A percentile compares a stretch with the other conserved stretches of the same genome.
phyloP scores from a whole-genome alignment of 2,797 vertebrate genomes.

The Thunnus albacares region DNA sequence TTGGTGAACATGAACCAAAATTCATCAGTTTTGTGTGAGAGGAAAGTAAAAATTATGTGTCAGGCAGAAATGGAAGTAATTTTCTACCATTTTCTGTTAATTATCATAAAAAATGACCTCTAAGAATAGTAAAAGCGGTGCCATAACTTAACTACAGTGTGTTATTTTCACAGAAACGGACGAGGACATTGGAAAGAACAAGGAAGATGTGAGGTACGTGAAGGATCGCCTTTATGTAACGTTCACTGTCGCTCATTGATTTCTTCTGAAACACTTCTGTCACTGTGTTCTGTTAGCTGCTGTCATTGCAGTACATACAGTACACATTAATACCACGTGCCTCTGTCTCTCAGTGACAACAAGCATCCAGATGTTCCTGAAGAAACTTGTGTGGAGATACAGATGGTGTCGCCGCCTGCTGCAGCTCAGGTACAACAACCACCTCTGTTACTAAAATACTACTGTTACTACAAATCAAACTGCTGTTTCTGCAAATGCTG shows the following conservation, averaged over 20 bases:
- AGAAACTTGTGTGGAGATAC: slow-evolving; percentile 42
- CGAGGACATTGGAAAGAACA: slow-evolving; percentile 33
- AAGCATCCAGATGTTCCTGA: slow-evolving; percentile 39
- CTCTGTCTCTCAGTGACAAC: slow-evolving; percentile 44
- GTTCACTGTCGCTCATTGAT: not conserved
- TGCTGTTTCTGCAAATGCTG: not conserved
- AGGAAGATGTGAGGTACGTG: slow-evolving; percentile 66
- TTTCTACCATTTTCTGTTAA: not conserved
- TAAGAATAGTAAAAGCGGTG: not conserved
- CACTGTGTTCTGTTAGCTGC: rapidly evolving
- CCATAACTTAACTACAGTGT: not conserved
- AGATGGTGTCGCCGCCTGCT: not conserved
- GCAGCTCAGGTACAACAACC: slow-evolving; percentile 43
- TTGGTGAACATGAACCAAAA: not conserved
- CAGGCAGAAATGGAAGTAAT: not conserved
- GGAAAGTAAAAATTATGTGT: not conserved
- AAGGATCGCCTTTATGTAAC: not conserved
- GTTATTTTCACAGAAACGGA: slow-evolving; percentile 62
- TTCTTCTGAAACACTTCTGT: not conserved
- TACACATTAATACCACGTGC: not conserved
- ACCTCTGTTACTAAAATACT: not conserved
- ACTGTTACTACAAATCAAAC: not conserved
- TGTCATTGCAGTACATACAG: not conserved
- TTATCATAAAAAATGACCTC: not conserved
- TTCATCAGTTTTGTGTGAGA: no score